Conservation (phyloP, 2,797 vertebrate genomes). For the Luscinia megarhynchos region DNA sequence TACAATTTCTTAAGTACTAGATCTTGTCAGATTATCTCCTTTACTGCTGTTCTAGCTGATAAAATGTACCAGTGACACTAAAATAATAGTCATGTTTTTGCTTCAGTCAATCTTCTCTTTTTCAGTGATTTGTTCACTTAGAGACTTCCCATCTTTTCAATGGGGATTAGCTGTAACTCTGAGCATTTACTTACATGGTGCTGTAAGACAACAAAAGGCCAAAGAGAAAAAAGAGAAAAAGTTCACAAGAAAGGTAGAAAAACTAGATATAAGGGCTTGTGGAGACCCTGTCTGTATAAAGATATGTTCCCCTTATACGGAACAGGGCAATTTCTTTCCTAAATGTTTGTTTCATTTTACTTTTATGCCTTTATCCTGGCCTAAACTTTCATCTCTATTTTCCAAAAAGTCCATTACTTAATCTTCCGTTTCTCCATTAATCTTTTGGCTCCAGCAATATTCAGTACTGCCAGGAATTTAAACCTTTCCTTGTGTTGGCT, state of each 20-base stretch:
- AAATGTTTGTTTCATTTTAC: neutral
- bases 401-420: neutral
- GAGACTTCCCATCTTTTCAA: neutral
- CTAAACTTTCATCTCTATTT: neutral
- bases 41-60: neutral
- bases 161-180: neutral
- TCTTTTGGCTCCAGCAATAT: neutral
- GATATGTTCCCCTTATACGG: neutral
- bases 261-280: neutral
- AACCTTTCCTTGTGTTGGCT: constrained; percentile 11
- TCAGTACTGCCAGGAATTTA: neutral
- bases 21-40: neutral
- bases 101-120: neutral
- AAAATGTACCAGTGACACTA: neutral
- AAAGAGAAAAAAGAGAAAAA: neutral
- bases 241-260: neutral
- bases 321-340: neutral
- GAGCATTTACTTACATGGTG: neutral
- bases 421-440: constrained; percentile 41
- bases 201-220: neutral
- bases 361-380: neutral
- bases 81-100: neutral
- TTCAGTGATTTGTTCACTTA: neutral
- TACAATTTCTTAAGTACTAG: neutral
- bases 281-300: neutral